Percentiles rank a stretch among this genome's conserved stretches.
phyloP scores from a whole-genome alignment of 2,113 vertebrate genomes.

The Chionis minor region DNA sequence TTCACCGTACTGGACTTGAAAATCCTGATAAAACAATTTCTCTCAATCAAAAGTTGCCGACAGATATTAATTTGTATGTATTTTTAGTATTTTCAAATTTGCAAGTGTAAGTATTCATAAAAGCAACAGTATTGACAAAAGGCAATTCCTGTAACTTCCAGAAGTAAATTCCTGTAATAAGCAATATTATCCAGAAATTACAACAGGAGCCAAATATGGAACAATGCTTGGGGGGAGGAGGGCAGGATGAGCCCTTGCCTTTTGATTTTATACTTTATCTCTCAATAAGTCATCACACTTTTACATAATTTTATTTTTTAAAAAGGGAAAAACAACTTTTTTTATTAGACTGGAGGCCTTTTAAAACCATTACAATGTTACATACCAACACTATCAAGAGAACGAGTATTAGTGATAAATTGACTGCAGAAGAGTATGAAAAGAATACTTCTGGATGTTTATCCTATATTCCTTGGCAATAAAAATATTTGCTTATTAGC shows the following conservation, averaged over 20 bases:
- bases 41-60: neutral
- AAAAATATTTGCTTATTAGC: neutral
- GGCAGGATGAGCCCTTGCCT: too few species aligned
- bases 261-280: too few species aligned
- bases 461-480: neutral
- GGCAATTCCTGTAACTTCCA: neutral
- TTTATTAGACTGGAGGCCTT: too few species aligned
- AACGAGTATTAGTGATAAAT: too few species aligned
- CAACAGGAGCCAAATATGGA: neutral
- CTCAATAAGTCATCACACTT: too few species aligned
- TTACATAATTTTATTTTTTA: too few species aligned
- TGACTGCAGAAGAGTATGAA: too few species aligned
- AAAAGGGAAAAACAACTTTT: too few species aligned
- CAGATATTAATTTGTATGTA: neutral
- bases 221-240: neutral
- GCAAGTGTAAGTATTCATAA: neutral
- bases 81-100: neutral
- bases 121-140: neutral
- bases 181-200: neutral
- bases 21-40: neutral
- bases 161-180: neutral
- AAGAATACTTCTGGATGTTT: too few species aligned
- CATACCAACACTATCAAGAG: too few species aligned
- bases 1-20: neutral
- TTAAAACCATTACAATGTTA: too few species aligned